A percentile compares a stretch with the other conserved stretches of the same genome.
Evolutionary conservation across 2,113 vertebrate species (phyloP).

Genomic region (Sinocyclocheilus maitianheensis): DNA sequence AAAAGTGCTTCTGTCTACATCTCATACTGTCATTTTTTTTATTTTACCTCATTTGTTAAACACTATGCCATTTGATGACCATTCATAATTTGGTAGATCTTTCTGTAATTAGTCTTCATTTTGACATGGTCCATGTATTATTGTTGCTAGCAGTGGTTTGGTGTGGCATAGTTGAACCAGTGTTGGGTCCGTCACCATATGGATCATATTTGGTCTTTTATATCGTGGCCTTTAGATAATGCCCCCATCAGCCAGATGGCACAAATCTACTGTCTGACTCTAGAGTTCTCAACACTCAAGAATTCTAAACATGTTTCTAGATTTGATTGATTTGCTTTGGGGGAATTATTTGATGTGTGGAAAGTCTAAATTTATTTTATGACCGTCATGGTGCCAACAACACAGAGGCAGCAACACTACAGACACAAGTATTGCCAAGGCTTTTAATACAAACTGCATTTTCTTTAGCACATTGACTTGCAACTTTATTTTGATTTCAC

Average conservation of each 20-base stretch:
- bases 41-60: slow-evolving; percentile 21
- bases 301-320: not conserved
- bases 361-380: not conserved
- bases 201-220: slow-evolving; percentile 11
- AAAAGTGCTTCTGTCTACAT: not conserved
- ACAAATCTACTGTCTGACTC: not conserved
- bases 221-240: slow-evolving; percentile 32
- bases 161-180: not conserved
- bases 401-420: slow-evolving; percentile 13
- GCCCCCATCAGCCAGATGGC: not conserved
- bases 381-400: slow-evolving; percentile 1
- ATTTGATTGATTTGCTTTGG: not conserved
- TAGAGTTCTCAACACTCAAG: not conserved
- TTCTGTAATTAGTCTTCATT: not conserved
- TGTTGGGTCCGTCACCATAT: slow-evolving; percentile 18
- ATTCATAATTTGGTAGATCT: not conserved
- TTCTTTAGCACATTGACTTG: slow-evolving; percentile 58
- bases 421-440: slow-evolving; percentile 38
- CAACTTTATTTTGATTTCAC: slow-evolving; percentile 54
- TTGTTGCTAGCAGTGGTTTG: slow-evolving; percentile 8
- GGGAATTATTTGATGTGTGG: not conserved
- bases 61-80: slow-evolving; percentile 13
- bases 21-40: slow-evolving; percentile 2
- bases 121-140: slow-evolving; percentile 1
- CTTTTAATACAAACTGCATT: slow-evolving; percentile 38